Evolutionary conservation across 92 coral and sea anemone species (phyloP).

Genomic region (Pocillopora grandis): DNA sequence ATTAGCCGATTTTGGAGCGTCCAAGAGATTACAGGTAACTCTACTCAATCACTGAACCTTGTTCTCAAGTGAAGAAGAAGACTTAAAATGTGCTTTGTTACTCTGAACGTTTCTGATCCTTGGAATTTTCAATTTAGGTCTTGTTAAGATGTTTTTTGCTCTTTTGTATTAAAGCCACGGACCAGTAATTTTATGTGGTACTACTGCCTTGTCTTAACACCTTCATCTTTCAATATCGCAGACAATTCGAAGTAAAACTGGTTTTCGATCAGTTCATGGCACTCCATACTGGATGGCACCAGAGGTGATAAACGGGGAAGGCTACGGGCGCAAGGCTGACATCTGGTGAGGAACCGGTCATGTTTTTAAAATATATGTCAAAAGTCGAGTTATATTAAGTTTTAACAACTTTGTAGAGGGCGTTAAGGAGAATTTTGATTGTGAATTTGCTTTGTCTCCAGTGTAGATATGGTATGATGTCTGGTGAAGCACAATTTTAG

Average conservation of each 20-base stretch:
- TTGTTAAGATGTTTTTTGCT: too few species aligned
- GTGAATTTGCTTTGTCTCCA: neutral
- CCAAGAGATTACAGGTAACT: constrained; percentile 91
- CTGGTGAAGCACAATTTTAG: neutral
- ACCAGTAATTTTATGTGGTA: neutral
- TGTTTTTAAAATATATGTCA: too few species aligned
- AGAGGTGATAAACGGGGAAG: constrained; percentile 97
- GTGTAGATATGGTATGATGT: too few species aligned
- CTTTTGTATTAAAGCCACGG: neutral
- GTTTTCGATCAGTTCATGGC: constrained; percentile 96
- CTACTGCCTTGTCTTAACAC: neutral
- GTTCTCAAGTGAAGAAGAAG: too few species aligned
- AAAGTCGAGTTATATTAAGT: neutral
- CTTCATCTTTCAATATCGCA: neutral
- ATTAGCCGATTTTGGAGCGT: constrained; percentile 98
- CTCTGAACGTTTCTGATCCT: too few species aligned
- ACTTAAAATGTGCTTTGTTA: neutral
- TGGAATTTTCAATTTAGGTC: too few species aligned
- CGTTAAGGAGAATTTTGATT: neutral
- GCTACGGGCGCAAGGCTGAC: constrained; percentile 98
- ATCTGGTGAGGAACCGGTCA: constrained; percentile 67
- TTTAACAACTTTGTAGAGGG: too few species aligned
- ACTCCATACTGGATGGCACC: constrained; percentile 99
- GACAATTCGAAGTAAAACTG: constrained; percentile 99
- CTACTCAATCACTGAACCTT: neutral